Evolutionary conservation across 2,113 vertebrate species (phyloP).

Genomic region (Raja brachyura): DNA sequence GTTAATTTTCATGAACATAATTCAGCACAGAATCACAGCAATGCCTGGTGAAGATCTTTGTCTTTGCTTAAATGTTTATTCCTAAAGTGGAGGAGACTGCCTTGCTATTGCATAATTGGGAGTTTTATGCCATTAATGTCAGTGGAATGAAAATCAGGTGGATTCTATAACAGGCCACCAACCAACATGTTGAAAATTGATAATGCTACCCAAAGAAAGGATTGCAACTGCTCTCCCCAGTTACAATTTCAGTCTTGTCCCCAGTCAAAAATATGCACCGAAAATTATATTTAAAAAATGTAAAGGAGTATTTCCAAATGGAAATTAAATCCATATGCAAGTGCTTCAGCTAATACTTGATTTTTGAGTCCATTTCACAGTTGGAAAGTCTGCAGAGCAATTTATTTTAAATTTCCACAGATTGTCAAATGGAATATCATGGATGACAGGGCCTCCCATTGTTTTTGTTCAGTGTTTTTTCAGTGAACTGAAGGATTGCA

Average conservation of each 20-base stretch:
- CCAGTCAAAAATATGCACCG: background rate
- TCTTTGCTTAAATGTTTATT: background rate
- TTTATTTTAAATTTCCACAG: background rate
- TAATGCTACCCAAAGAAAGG: background rate
- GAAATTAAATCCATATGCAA: background rate
- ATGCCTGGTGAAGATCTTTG: background rate
- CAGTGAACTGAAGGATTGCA: background rate
- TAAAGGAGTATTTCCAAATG: background rate
- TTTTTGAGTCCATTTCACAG: background rate
- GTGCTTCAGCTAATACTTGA: background rate
- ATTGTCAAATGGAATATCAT: background rate
- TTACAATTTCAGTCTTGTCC: background rate
- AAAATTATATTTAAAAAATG: background rate
- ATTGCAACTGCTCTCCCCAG: background rate
- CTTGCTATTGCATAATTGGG: background rate
- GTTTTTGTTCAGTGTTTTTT: background rate
- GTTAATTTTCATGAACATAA: slow-evolving; percentile 22
- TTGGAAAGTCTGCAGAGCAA: background rate
- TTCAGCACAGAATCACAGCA: background rate
- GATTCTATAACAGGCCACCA: background rate
- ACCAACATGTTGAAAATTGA: background rate
- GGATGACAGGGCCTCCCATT: background rate
- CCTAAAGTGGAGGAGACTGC: background rate
- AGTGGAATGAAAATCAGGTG: background rate
- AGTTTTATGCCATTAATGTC: background rate